Evolutionary conservation across 2,113 vertebrate species (phyloP), one percentile per base, ranked within the genome.

Genomic region (Panthera leo): DNA sequence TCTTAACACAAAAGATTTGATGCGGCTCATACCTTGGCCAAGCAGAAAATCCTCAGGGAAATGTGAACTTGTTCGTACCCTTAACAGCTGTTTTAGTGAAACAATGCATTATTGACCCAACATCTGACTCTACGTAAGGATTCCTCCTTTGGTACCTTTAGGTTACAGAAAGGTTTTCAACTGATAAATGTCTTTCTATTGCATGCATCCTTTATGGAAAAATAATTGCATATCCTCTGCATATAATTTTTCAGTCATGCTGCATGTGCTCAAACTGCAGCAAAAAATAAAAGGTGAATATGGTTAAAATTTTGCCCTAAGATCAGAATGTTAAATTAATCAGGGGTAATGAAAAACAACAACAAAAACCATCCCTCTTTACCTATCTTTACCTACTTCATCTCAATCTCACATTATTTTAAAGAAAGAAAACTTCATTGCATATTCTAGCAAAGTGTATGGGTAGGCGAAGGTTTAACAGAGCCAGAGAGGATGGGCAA

Each of bases 401-500:
- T 88, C 82, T 96, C 85, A 89, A 93, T 95, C 45, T 96, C 97
- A 91, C 94, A 88, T 95, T 97, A 95, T 95, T 97, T 98, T 98
- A 98, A 95, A 97, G 97, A 94, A 97, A 97, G 94, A 95, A 98
- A 98, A 98, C 97, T 98, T 99, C 98, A 99, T 98, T 99, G 98
- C 98, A 98, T 98, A 99, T 99, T 99, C 99, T 70, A 98, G 98
- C 97, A 98, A 98, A 99, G 98, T 98, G 97, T 98, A 96, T 98
- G 98, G 96, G 97, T 97, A 97, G 97, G 96, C 95, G 80, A 98
- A 98, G 99, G 98, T 98, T 99, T 98, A 98, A 98, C 98, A 98
- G 98, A 98, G 97, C 97, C 98, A 98, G 98, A 98, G 98, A 99
- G 98, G 98, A 98, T 98, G 99, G 99, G 98, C 99, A 99, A 97